phyloP scores from a whole-genome alignment of 2,888 invertebrate species.

The Luperina nickerlii region DNA sequence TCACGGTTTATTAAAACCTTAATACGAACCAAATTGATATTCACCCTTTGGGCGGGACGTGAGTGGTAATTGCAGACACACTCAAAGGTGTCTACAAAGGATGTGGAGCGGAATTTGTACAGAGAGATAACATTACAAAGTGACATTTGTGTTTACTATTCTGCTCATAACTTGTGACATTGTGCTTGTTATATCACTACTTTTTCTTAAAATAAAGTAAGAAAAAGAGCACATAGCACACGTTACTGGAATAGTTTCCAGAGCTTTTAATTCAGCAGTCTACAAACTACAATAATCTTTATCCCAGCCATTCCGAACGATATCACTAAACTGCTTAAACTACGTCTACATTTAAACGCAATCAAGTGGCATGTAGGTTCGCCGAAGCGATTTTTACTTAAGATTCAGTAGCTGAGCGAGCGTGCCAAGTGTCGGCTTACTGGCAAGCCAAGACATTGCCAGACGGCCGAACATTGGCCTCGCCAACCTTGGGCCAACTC shows the following conservation, averaged over 20 bases:
- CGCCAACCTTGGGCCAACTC: constrained; percentile 47
- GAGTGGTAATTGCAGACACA: constrained; percentile 52
- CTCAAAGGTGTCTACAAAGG: constrained; percentile 40
- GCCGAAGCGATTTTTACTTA: constrained; percentile 66
- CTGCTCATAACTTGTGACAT: background rate
- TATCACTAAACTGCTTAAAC: constrained; percentile 43
- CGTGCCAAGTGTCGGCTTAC: constrained; percentile 65
- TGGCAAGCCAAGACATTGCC: constrained; percentile 60
- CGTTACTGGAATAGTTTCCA: background rate
- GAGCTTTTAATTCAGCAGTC: constrained; percentile 7
- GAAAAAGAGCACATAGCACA: background rate
- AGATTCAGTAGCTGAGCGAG: constrained; percentile 62
- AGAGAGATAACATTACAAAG: constrained; percentile 21
- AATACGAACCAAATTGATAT: constrained; percentile 71
- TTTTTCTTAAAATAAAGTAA: background rate
- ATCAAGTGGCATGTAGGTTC: constrained; percentile 64
- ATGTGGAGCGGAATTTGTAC: constrained; percentile 21
- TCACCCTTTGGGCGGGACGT: constrained; percentile 58
- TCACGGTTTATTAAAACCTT: constrained; percentile 73
- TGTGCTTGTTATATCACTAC: background rate
- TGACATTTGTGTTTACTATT: constrained; percentile 8
- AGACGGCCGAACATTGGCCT: constrained; percentile 40
- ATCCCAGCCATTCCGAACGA: constrained; percentile 22
- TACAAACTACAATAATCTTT: constrained; percentile 25
- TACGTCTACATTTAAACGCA: constrained; percentile 63